Base-by-base conservation (phyloP, 2,888 invertebrate genomes). In the Cryptophagus acutangulus region DNA sequence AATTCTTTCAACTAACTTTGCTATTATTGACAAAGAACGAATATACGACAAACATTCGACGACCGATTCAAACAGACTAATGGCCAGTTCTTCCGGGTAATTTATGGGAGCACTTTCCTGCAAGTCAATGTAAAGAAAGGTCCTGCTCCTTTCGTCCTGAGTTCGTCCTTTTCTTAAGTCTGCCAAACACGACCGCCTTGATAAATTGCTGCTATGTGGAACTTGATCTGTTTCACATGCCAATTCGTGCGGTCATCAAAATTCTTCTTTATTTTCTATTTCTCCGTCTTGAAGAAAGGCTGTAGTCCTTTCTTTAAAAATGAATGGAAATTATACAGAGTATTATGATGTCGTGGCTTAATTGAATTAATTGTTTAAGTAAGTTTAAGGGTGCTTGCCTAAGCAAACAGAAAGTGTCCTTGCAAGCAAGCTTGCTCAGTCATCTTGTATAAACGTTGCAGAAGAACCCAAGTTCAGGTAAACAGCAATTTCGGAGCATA, bases 21-120 rank as follows among this genome's bases (percentile, higher is more conserved):
- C 26, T 12, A 26, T 26, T 31, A 12, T 31, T 31, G 48, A 48
- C 47, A 53, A 49, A 43, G 53, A 46, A 49, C 38, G 41, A 37
- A 41, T 15, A 31, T 31, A 41, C 49, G 53, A 51, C 49, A 55
- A 57, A 52, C 52, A 52, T 51, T 44, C 52, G 54, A 58, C 54
- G 54, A 58, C 54, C 63, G 59, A 59, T 61, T 54, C 59, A 53
- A 63, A 63, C 61, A 63, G 62, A 65, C 66, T 65, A 63, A 66
- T 67, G 66, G 66, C 64, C 61, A 65, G 65, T 65, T 63, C 64
- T 63, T 62, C 57, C 58, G 58, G 61, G 59, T 65, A 67, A 67
- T 67, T 63, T 67, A 67, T 66, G 58, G 61, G 51, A 49, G 61
- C 61, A 63, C 64, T 63, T 65, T 65, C 58, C 62, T 61, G 59